Conservation (phyloP, 2,888 invertebrate species). For the Drosophila birchii region DNA sequence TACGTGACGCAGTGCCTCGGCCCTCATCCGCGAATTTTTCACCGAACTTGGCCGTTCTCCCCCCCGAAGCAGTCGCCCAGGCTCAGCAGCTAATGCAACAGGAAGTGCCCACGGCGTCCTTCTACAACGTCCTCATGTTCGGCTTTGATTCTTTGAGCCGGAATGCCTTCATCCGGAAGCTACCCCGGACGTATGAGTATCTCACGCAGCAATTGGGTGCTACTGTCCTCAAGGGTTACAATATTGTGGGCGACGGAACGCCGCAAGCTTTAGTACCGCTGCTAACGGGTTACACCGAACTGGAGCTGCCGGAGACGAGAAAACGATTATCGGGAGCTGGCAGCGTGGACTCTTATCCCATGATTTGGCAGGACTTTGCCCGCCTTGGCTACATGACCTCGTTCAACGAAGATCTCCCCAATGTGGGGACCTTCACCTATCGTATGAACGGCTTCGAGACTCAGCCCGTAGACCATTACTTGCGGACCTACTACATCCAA, state of each 20-base stretch:
- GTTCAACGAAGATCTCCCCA: conserved; percentile 94
- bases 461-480: conserved; percentile 95
- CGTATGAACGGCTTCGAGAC: conserved; percentile 93
- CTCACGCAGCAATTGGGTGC: conserved; percentile 87
- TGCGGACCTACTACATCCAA: conserved; percentile 92
- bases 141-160: conserved; percentile 95
- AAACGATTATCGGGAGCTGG: conserved; percentile 88
- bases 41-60: conserved; percentile 61
- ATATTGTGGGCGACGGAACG: conserved; percentile 94
- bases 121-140: conserved; percentile 91
- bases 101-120: conserved; percentile 58
- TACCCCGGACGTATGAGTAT: conserved; percentile 91
- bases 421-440: conserved; percentile 95
- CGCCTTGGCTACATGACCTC: conserved; percentile 90
- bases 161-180: conserved; percentile 91
- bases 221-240: conserved; percentile 90
- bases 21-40: conserved; percentile 60
- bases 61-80: conserved; percentile 65
- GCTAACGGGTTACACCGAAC: conserved; percentile 92
- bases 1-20: conserved; percentile 83
- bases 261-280: conserved; percentile 95
- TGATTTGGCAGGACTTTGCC: conserved; percentile 93
- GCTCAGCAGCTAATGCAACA: conserved; percentile 59
- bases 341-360: conserved; percentile 91
- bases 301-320: conserved; percentile 94